Base-by-base conservation (phyloP, 2,113 vertebrate species). In the Microcebus lehilahytsara region DNA sequence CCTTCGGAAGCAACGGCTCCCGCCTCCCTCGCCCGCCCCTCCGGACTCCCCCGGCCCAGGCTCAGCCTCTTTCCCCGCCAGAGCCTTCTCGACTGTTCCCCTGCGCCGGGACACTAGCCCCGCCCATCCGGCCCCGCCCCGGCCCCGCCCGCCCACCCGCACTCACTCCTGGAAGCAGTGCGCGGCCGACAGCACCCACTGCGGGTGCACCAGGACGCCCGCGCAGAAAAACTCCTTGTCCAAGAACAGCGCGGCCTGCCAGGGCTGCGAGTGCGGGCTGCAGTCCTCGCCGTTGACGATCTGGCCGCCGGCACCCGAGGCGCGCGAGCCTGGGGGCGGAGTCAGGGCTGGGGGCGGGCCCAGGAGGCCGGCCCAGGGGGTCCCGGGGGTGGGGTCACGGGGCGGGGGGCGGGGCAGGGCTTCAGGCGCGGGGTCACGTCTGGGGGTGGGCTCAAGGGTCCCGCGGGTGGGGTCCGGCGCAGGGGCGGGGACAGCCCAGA, bases 91-190 rank as follows among this genome's bases (percentile, higher is more conserved):
- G 2, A 42, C 74, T 32, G 42, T 46, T 27, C 49, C 2, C 22
- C 32, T 32, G 16, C 11, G 11, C 62, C 58, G n/a, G 1, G n/a
- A 9, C 0, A 12, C 51, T 1, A 37, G 64, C n/a, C 32, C 1
- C 5, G 11, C 5, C 23, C 8, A 13, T 22, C 32, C 12, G 46
- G 1, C 13, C 0, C 49, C 20, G 30, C n/a, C n/a, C n/a, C n/a
- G n/a, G n/a, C n/a, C n/a, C n/a, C n/a, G n/a, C n/a, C n/a, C n/a
- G n/a, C 34, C 66, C 72, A 42, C 78, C 16, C 0, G 20, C 60
- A 95, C 97, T 95, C 93, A 97, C 97, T 79, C 42, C n/a, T 84
- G 91, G 51, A 87, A n/a, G 25, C 97, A 97, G 74, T 96, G 96
- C 1, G 96, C 93, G 2, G 95, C 95, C 0, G 96, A 97, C 88